phyloP scores from a whole-genome alignment of 2,888 invertebrate genomes.

The Netelia fuscicornis region DNA sequence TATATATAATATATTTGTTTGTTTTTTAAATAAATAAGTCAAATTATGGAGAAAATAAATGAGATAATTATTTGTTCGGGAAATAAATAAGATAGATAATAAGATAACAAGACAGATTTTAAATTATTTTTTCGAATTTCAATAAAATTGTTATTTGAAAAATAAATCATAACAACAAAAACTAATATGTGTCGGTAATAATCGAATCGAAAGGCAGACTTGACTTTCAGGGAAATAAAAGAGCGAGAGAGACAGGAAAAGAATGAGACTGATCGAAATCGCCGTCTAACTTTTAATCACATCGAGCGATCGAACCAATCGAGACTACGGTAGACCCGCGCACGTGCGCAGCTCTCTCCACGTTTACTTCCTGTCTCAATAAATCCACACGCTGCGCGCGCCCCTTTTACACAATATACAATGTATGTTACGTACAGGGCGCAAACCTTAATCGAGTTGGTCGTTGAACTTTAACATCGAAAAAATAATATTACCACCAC shows the following conservation, averaged over 20 bases:
- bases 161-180: too few relatives aligned
- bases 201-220: too few relatives aligned
- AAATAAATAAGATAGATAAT: too few relatives aligned
- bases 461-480: slow-evolving; percentile 63
- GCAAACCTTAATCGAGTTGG: slow-evolving; percentile 56
- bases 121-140: too few relatives aligned
- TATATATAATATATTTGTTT: too few relatives aligned
- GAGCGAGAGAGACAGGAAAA: neutral
- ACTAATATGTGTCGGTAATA: too few relatives aligned
- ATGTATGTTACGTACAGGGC: neutral
- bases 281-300: slow-evolving; percentile 61
- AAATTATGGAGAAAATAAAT: too few relatives aligned
- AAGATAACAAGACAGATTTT: too few relatives aligned
- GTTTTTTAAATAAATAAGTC: too few relatives aligned
- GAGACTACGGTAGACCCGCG: slow-evolving; percentile 72
- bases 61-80: too few relatives aligned
- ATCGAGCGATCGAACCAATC: slow-evolving; percentile 65
- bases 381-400: slow-evolving; percentile 53
- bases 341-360: slow-evolving; percentile 61
- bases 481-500: slow-evolving; percentile 34
- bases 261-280: slow-evolving; percentile 44
- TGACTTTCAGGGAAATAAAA: neutral
- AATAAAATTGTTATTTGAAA: too few relatives aligned
- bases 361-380: slow-evolving; percentile 66
- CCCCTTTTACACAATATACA: slow-evolving; percentile 27